Percentiles rank a stretch among this genome's conserved stretches.
Conservation (phyloP, 1,140 invertebrate genomes). For the Thereuonema tuberculata region DNA sequence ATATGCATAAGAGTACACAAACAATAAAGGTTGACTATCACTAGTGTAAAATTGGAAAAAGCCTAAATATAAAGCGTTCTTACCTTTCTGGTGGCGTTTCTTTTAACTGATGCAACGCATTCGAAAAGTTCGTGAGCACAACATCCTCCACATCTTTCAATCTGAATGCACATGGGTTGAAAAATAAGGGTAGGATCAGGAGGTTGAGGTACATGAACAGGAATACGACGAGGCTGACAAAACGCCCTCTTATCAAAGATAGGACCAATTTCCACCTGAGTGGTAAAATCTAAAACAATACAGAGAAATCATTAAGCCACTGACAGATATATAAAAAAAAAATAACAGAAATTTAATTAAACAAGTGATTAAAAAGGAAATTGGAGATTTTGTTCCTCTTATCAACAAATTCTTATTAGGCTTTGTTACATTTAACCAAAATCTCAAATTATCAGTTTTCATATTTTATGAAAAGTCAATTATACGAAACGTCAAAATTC, state of each 20-base stretch:
- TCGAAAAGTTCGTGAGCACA: constrained; percentile 43
- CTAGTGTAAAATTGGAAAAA: too few relatives aligned
- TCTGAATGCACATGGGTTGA: constrained; percentile 46
- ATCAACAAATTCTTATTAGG: not conserved
- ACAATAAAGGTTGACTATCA: too few relatives aligned
- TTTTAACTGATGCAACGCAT: constrained; percentile 40
- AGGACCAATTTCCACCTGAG: not conserved
- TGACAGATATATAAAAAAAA: not conserved
- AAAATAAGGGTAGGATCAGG: constrained; percentile 40
- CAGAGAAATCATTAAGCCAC: not conserved
- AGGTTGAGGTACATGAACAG: constrained; percentile 10
- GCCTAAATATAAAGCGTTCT: too few relatives aligned
- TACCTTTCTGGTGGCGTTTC: constrained; percentile 10
- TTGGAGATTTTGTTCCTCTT: not conserved
- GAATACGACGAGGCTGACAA: constrained; percentile 4
- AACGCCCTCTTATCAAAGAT: constrained; percentile 13
- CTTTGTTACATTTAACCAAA: too few relatives aligned
- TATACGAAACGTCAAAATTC: too few relatives aligned
- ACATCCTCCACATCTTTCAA: constrained; percentile 55
- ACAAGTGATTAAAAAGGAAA: not conserved
- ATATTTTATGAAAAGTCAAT: too few relatives aligned
- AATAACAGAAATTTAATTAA: not conserved
- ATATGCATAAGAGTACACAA: too few relatives aligned
- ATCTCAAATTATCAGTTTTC: too few relatives aligned
- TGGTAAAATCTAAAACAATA: not conserved